Evolutionary conservation across 1,140 invertebrate species (phyloP), one percentile per base, ranked within the genome.

Genomic region (Asobara japonica): DNA sequence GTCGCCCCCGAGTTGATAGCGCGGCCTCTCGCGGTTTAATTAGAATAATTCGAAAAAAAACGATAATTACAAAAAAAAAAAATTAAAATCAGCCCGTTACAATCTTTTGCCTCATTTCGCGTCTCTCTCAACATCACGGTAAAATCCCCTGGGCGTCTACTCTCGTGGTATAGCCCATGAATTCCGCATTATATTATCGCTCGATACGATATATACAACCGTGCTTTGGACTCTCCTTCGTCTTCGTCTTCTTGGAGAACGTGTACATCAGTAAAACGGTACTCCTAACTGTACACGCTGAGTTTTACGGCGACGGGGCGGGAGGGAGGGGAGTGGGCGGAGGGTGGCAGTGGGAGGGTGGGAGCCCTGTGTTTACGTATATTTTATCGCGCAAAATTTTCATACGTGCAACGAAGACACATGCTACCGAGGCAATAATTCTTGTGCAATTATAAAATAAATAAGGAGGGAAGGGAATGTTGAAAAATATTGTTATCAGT

Each of bases 211-310:
- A 66, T 41, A 48, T 62, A 30, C 60, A 62, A 31, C 18, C 51
- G 13, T 25, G 45, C n/a, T 8, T 51, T n/a, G 27, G 27, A 62
- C 11, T 30, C 60, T 29, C 60, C 38, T 72, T 64, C 48, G 60
- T 66, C 30, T 30, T 72, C 30, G 48, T 72, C 7, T 66, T 31
- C 27, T 29, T 62, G 67, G 7, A 8, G 7, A 48, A 56, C 25
- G 74, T 81, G 80, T 79, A 77, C 80, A 80, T 82, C 74, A 78
- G 76, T 29, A 30, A 83, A 84, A 83, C 82, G 84, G 82, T 84
- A 84, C 82, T 83, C 72, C 76, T 84, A 84, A 85, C 83, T 84
- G 83, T 84, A 84, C 69, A 76, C 48, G 1, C 7, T 7, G 22
- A 56, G 4, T 56, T 11, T 18, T 20, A 69, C 16, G 18, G 25